Base-by-base conservation (phyloP, 2,797 vertebrate genomes). In the Chelon auratus region DNA sequence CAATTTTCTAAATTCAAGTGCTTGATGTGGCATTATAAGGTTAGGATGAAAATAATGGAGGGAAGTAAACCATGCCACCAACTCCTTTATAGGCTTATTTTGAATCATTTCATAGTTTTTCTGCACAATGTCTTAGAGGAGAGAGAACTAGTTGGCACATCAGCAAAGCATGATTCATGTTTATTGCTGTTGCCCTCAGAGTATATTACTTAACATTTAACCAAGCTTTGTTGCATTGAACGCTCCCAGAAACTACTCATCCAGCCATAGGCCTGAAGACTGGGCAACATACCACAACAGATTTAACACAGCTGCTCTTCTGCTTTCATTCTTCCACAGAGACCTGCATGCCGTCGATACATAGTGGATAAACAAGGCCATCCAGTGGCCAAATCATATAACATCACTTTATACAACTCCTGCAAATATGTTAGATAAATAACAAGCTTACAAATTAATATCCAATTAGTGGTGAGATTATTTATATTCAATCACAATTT, bases 331-430 rank as follows among this genome's bases (percentile, higher is more conserved):
- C n/a, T 13, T 48, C n/a, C 45, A 3, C 18, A 48, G 2, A 18
- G 11, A 40, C 9, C 7, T 5, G 1, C 20, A 58, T 39, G 22
- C 22, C 24, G 30, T 33, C 6, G 54, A 65, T 26, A 11, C 9
- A 50, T 53, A 17, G 11, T 56, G 40, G 50, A 20, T 48, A 54
- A 71, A 54, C 24, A 51, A 62, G 5, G 68, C n/a, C 51, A 48
- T 18, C 45, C 45, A 20, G 45, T 48, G 45, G 45, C 9, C 45
- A 48, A 48, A n/a, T 20, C 45, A 8, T 45, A 45, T n/a, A 45
- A 17, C 43, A n/a, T 45, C 43, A 17, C 43, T 45, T 30, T 1
- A 1, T 0, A 42, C 1, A 48, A 54, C 4, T 47, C 3, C 22
- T 24, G 10, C 42, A 1, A 4, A 3, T 6, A 11, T 17, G 0